A percentile compares a stretch with the other conserved stretches of the same genome.
phyloP scores from a whole-genome alignment of 2,113 vertebrate species.

The Podarcis cretensis region DNA sequence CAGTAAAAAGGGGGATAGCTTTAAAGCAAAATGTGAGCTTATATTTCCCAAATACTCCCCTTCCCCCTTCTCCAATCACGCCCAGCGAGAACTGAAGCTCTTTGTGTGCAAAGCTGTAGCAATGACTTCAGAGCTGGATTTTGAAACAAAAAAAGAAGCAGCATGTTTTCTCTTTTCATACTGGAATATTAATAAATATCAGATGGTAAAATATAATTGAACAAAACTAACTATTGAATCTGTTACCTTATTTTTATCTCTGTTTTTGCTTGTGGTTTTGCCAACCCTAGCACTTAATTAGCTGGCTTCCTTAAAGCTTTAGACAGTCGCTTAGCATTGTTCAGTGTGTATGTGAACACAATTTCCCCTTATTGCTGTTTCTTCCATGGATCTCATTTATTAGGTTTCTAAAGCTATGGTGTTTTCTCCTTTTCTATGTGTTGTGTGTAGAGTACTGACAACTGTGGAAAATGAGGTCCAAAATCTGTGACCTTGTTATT shows the following conservation, averaged over 20 bases:
- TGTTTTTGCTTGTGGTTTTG: conserved; percentile 23
- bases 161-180: neutral
- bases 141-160: neutral
- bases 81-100: neutral
- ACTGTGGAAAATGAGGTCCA: conserved; percentile 12
- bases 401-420: neutral
- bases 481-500: neutral
- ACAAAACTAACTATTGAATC: neutral
- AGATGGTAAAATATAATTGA: neutral
- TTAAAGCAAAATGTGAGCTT: neutral
- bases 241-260: neutral
- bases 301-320: conserved; percentile 20
- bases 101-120: neutral
- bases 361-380: conserved; percentile 27
- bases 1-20: neutral
- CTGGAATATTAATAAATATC: conserved; percentile 17
- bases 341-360: conserved; percentile 24
- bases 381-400: conserved; percentile 25
- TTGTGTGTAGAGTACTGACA: conserved; percentile 17
- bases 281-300: conserved; percentile 49
- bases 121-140: neutral
- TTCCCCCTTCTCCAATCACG: neutral
- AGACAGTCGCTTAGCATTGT: conserved; percentile 40
- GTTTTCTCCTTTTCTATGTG: neutral
- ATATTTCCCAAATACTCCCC: neutral